phyloP scores from a whole-genome alignment of 2,797 vertebrate genomes.

The Pampus argenteus region DNA sequence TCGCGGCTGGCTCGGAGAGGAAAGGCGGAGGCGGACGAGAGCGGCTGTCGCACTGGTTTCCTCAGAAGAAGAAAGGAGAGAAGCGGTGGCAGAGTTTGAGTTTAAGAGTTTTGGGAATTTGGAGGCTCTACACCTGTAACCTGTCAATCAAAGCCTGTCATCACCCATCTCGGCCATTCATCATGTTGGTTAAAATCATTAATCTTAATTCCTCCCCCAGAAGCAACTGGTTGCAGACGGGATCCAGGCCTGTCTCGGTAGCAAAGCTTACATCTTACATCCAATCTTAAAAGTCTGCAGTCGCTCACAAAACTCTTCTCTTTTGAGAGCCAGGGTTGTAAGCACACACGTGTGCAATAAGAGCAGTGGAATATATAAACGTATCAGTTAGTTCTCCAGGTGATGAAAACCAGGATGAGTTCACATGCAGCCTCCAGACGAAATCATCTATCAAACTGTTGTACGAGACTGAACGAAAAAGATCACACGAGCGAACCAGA shows the following conservation, averaged over 20 bases:
- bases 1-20: slow-evolving; percentile 64
- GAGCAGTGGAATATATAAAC: slow-evolving; percentile 59
- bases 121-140: slow-evolving; percentile 82
- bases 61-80: slow-evolving; percentile 44
- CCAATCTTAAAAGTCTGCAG: slow-evolving; percentile 55
- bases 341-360: slow-evolving; percentile 37
- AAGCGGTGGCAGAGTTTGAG: slow-evolving; percentile 35
- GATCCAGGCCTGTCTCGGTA: slow-evolving; percentile 55
- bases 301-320: slow-evolving; percentile 18
- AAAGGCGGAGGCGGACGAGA: slow-evolving; percentile 48
- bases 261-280: slow-evolving; percentile 36
- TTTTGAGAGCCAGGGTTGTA: slow-evolving; percentile 45
- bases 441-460: slow-evolving; percentile 78
- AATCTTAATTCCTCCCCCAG: slow-evolving; percentile 75
- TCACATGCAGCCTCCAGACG: slow-evolving; percentile 59
- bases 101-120: slow-evolving; percentile 65
- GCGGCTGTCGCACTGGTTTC: slow-evolving; percentile 77
- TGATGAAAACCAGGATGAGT: slow-evolving; percentile 71
- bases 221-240: slow-evolving; percentile 79
- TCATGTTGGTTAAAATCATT: slow-evolving; percentile 85
- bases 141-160: slow-evolving; percentile 86
- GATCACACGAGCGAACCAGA: slow-evolving; percentile 68
- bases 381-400: slow-evolving; percentile 60
- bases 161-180: slow-evolving; percentile 81
- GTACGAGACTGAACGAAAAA: slow-evolving; percentile 69